Base-by-base conservation (phyloP, 2,797 vertebrate genomes). In the Falco concolor region DNA sequence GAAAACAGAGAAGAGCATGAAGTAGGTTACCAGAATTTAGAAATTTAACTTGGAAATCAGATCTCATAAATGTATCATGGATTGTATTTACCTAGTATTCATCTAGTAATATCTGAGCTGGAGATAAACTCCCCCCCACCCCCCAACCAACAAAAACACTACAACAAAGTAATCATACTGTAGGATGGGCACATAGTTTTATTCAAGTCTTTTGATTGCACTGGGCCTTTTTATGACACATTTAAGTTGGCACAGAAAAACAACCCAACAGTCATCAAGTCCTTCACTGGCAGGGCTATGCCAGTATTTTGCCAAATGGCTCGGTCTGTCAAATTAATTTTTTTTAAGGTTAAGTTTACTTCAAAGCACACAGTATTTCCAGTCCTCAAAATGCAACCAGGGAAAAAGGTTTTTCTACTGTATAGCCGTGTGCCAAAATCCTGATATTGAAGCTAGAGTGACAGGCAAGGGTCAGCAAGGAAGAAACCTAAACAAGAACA, bases 1-100 rank as follows among this genome's bases (percentile, higher is more conserved):
- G 21, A 8, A 9, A 36, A 60, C 0, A 0, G 10, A 7, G 10
- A 17, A 73, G 8, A 34, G 19, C 27, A 36, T 47, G 3, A 67
- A 47, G 17, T 14, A 53, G 40, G 14, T 20, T 38, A 72, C 9
- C 24, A 69, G 17, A 77, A 63, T 42, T 90, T 27, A 54, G 57
- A 65, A 87, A 73, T 53, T 42, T 63, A 60, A 60, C 27, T 77
- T 54, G 20, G 22, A 91, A 82, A 67, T 65, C 22, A 27, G 28
- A 83, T 72, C 45, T 86, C 38, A 68, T 63, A 94, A 79, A 42
- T 12, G 1, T 12, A 70, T 53, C 34, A 72, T 52, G 34, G 21
- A 38, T 15, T 72, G 12, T 42, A 57, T 85, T 75, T 76, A 56
- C 21, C 19, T 30, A 13, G 12, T 42, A 57, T 85, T 75, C 73